A percentile compares a stretch with the other conserved stretches of the same genome.
Conservation (phyloP, 1,140 invertebrate genomes). For the Teleogryllus occipitalis region DNA sequence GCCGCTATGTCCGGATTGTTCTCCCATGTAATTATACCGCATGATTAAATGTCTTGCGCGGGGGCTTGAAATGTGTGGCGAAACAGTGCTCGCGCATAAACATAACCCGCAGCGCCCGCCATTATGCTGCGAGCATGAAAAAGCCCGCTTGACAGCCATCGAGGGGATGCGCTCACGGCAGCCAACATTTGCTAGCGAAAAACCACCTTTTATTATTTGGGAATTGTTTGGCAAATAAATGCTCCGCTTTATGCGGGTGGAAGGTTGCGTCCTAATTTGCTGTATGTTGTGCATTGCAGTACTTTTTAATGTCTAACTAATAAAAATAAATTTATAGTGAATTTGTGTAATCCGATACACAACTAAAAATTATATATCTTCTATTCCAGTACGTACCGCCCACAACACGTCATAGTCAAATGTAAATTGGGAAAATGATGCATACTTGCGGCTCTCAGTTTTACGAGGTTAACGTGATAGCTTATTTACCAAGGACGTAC, state of each 20-base stretch:
- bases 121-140: neutral
- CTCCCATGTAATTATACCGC: neutral
- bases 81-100: neutral
- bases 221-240: neutral
- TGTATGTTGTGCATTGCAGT: neutral
- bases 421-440: too few species aligned
- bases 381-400: too few species aligned
- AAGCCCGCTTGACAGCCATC: neutral
- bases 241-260: too few species aligned
- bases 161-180: neutral
- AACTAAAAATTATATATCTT: too few species aligned
- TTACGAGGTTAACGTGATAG: too few species aligned
- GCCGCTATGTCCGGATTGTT: neutral
- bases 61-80: neutral
- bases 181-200: neutral
- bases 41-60: neutral
- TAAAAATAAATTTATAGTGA: neutral
- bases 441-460: too few species aligned
- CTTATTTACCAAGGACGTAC: too few species aligned
- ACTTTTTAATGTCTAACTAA: neutral
- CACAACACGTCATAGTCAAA: too few species aligned
- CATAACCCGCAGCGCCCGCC: neutral
- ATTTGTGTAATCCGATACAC: neutral
- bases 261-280: neutral
- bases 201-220: neutral